Evolutionary conservation across 2,888 invertebrate genomes (phyloP).

Genomic region (Clivina fossor): DNA sequence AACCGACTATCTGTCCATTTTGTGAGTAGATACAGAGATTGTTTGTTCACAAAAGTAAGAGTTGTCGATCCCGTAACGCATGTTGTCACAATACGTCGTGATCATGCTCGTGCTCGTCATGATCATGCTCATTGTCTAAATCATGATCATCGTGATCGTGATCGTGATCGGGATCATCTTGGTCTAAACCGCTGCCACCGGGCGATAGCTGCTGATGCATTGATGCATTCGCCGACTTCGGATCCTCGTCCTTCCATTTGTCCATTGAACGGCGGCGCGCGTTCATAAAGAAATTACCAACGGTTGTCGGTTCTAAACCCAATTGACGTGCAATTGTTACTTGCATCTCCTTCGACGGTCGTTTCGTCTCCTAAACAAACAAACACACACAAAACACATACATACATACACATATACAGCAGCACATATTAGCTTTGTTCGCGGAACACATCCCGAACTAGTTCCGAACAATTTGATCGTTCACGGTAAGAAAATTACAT

Average conservation of each 20-base stretch:
- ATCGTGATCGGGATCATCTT: constrained; percentile 53
- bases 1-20: constrained; percentile 27
- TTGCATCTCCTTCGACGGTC: constrained; percentile 99
- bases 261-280: constrained; percentile 97
- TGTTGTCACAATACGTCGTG: constrained; percentile 59
- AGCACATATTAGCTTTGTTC: background rate
- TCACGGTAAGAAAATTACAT: no score
- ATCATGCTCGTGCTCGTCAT: constrained; percentile 46
- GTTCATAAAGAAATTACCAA: constrained; percentile 99
- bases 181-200: constrained; percentile 51
- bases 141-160: constrained; percentile 58
- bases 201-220: constrained; percentile 54
- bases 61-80: constrained; percentile 55
- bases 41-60: constrained; percentile 54
- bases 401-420: background rate
- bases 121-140: constrained; percentile 53
- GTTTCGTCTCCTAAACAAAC: constrained; percentile 86
- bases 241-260: constrained; percentile 96
- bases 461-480: no score
- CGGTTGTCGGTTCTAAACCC: constrained; percentile 95
- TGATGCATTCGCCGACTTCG: constrained; percentile 55
- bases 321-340: constrained; percentile 97
- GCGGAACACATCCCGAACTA: no score
- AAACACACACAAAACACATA: constrained; percentile 11
- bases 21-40: constrained; percentile 16